Conservation (phyloP, 92 coral and sea anemone species). For the Parazoanthus darwini region DNA sequence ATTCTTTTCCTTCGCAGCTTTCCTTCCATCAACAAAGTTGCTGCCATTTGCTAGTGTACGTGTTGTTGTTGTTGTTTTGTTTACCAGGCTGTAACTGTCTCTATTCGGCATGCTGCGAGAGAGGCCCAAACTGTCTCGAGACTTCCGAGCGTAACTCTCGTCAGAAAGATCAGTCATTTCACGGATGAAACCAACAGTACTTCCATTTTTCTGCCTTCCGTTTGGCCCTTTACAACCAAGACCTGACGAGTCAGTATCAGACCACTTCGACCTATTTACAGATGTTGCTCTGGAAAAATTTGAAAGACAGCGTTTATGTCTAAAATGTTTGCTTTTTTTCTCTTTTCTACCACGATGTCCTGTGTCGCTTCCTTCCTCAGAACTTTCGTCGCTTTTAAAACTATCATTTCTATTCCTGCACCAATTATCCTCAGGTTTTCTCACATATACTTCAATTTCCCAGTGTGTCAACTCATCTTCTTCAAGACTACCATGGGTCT, state of each 20-base stretch:
- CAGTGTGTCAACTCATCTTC: constrained; percentile 22
- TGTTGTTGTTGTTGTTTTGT: background rate
- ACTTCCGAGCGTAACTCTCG: background rate
- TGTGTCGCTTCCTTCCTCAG: background rate
- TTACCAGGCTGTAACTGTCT: background rate
- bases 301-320: background rate
- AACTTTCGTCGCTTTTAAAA: background rate
- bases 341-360: background rate
- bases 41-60: background rate
- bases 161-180: background rate
- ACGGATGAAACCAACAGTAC: no score
- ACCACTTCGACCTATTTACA: background rate
- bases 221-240: background rate
- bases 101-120: background rate
- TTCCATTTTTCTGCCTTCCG: background rate
- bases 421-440: constrained; percentile 17
- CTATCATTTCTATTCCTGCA: constrained; percentile 14
- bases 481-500: background rate
- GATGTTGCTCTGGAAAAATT: background rate
- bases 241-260: background rate
- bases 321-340: background rate
- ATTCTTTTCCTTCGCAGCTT: background rate
- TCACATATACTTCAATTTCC: constrained; percentile 41
- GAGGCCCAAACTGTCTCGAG: background rate
- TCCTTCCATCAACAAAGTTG: background rate